Evolutionary conservation across 1,140 invertebrate genomes (phyloP).

Genomic region (Drosophila kohkoa): DNA sequence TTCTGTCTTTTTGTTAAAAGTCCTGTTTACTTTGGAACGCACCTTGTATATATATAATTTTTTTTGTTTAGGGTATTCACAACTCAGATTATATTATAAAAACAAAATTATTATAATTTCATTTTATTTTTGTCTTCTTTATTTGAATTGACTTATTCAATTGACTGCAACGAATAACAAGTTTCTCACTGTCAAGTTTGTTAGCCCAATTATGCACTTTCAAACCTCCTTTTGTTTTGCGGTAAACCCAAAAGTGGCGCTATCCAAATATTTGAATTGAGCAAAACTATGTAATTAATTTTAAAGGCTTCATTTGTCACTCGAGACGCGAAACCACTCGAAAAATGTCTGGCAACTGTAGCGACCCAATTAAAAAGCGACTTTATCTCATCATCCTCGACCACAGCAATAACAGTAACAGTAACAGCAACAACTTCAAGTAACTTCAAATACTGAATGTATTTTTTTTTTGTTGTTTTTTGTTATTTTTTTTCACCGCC

Average conservation of each 20-base stretch:
- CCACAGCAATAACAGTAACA: constrained; percentile 7
- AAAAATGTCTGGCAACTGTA: constrained; percentile 34
- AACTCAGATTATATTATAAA: background rate
- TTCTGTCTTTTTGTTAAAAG: too few species aligned
- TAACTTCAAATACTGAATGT: constrained; percentile 7
- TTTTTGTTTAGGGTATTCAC: too few species aligned
- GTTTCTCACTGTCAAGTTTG: background rate
- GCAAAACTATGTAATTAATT: constrained; percentile 1
- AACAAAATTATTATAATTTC: background rate
- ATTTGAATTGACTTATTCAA: background rate
- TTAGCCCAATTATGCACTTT: background rate
- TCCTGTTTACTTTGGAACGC: too few species aligned
- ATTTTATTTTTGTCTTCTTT: background rate
- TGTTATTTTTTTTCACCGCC: constrained; percentile 20
- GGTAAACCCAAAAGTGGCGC: background rate
- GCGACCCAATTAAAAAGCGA: constrained; percentile 54
- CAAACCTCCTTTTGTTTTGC: background rate
- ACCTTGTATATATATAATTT: too few species aligned
- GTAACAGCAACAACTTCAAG: too few species aligned
- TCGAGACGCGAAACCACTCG: constrained; percentile 22
- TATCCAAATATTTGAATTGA: background rate
- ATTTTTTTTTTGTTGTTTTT: background rate
- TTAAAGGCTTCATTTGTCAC: constrained; percentile 22
- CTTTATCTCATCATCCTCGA: constrained; percentile 45
- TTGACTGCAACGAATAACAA: background rate